Evolutionary conservation across 2,888 invertebrate species (phyloP), one percentile per base, ranked within the genome.

Genomic region (Drosophila barbarae): DNA sequence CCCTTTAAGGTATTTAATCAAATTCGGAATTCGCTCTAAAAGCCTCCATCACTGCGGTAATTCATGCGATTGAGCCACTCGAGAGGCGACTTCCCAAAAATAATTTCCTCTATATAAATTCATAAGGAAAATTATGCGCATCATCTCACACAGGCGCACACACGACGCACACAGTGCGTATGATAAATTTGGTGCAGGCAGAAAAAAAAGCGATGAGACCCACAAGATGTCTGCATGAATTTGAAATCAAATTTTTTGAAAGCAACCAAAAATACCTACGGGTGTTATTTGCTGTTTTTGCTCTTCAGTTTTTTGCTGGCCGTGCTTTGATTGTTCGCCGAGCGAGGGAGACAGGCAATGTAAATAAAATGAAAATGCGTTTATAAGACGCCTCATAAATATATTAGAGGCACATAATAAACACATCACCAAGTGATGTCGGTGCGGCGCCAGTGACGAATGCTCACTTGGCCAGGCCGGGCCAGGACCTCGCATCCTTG

Each of bases 301-400:
- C 28, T 44, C 44, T 28, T 28, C 44, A 12, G 13, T 41, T 41
- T 41, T 13, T 26, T 18, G 18, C 13, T 35, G 38, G 21, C 12
- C 15, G 30, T 50, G 36, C 44, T 50, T 44, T 50, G 63, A 63
- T 63, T 61, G 52, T 34, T 41, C 52, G 57, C n/a, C 1, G 42
- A 26, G 21, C 35, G 26, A 15, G 23, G n/a, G 36, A 38, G 54
- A 53, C 57, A 70, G 68, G 66, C 68, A 65, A 58, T 67, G 71
- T 69, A 84, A 84, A 82, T 79, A 82, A 82, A 82, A 82, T 79
- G 84, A 73, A 81, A 81, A 82, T 82, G 80, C 81, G 84, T 82
- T 82, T 79, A 82, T 84, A 84, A 82, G 80, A 84, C 72, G 77
- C 75, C 79, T 84, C 81, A 82, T 82, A 82, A 82, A 82, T 82